Conservation (phyloP, 2,888 invertebrate genomes). For the Hetaerina titia region DNA sequence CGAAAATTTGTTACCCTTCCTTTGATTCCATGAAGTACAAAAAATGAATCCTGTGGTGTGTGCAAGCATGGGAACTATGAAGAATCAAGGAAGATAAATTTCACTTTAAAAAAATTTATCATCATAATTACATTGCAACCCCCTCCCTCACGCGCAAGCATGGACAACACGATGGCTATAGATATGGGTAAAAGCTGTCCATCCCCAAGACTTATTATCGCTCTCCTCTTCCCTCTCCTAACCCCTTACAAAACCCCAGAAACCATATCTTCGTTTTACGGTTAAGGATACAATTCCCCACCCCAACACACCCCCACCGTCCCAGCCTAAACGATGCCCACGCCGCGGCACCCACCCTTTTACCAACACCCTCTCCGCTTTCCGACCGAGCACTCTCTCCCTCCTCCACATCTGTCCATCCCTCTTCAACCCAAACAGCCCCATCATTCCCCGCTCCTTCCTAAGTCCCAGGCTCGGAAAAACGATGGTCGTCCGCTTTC, state of each 20-base stretch:
- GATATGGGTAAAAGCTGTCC: not conserved
- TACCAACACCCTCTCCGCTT: not conserved
- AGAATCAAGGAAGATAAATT: no score
- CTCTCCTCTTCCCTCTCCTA: not conserved
- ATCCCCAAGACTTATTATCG: not conserved
- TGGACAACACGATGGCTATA: not conserved
- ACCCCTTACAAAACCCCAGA: not conserved
- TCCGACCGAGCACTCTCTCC: not conserved
- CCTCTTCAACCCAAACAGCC: conserved; percentile 34
- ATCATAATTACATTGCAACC: not conserved
- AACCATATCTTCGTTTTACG: not conserved
- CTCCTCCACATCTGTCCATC: conserved; percentile 48
- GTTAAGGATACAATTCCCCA: not conserved
- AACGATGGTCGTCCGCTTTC: conserved; percentile 3
- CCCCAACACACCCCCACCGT: not conserved
- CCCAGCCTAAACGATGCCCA: not conserved
- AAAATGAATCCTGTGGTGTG: no score
- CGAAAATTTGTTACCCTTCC: no score
- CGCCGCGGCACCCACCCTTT: not conserved
- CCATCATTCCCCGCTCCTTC: not conserved
- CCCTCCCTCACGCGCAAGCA: not conserved
- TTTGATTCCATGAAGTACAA: no score
- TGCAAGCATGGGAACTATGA: no score
- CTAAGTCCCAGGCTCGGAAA: not conserved
- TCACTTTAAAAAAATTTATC: no score